These are phyloP conservation scores for Reticulitermes lucifugus DNA, from an alignment of 2,888 invertebrate species.

Conservation along the genomic window DNA sequence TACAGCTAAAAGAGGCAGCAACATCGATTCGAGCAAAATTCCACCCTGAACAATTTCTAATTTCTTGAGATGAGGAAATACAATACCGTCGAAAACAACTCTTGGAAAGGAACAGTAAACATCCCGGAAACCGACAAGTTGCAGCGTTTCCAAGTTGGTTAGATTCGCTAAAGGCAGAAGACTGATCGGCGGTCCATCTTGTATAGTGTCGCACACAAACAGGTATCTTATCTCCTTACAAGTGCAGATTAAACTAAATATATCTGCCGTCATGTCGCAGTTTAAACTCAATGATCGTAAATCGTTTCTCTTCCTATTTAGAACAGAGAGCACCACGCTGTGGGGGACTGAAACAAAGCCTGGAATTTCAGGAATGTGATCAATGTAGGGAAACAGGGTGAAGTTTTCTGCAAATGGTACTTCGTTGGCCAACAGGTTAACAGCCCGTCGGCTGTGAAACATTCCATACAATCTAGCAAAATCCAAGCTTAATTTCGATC, in stretches of 20 bases:
- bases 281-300: too few species aligned
- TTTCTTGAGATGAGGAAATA: background rate
- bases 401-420: too few species aligned
- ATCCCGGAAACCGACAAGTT: background rate
- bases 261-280: too few species aligned
- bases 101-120: too few species aligned
- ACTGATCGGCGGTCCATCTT: too few species aligned
- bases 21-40: background rate
- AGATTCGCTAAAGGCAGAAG: background rate
- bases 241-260: background rate
- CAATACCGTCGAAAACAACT: background rate
- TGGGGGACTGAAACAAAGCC: background rate
- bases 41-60: background rate
- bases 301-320: too few species aligned
- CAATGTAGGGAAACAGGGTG: too few species aligned
- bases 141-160: background rate
- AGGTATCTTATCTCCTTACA: too few species aligned
- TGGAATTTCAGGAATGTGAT: too few species aligned
- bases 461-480: background rate
- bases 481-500: background rate
- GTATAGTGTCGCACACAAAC: too few species aligned
- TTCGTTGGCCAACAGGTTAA: background rate
- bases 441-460: background rate
- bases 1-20: background rate
- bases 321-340: too few species aligned